A percentile compares a stretch with the other conserved stretches of the same genome.
These are phyloP conservation scores for Noctilio leporinus DNA, from an alignment of 2,113 vertebrate genomes.

Conservation along the genomic window DNA sequence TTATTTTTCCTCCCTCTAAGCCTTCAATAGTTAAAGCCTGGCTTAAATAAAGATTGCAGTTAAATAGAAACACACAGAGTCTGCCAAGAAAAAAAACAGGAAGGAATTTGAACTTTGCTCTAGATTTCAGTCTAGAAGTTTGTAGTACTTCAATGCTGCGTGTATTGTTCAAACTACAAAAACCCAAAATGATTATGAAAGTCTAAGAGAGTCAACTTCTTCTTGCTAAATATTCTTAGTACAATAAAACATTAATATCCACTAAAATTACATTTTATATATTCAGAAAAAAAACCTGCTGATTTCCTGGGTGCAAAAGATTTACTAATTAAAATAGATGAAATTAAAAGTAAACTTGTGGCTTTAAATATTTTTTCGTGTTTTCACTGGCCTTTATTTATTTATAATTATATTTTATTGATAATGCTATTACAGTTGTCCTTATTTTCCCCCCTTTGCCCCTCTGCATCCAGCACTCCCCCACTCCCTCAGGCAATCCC, in stretches of 20 bases:
- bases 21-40: neutral
- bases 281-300: neutral
- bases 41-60: neutral
- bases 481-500: too few relatives aligned
- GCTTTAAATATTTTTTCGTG: neutral
- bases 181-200: slow-evolving; percentile 34
- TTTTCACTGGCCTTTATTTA: neutral
- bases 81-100: slow-evolving; percentile 52
- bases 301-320: neutral
- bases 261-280: neutral
- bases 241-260: neutral
- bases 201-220: neutral
- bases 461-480: too few relatives aligned
- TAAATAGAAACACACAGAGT: slow-evolving; percentile 42
- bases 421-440: too few relatives aligned
- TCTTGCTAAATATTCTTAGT: neutral
- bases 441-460: too few relatives aligned
- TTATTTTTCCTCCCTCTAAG: neutral
- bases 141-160: slow-evolving; percentile 26
- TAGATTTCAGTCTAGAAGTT: slow-evolving; percentile 58
- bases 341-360: neutral
- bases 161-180: slow-evolving; percentile 41
- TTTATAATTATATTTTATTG: too few relatives aligned
- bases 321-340: neutral
- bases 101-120: slow-evolving; percentile 73